phyloP scores from a whole-genome alignment of 2,113 vertebrate genomes.

The Urocolius indicus region DNA sequence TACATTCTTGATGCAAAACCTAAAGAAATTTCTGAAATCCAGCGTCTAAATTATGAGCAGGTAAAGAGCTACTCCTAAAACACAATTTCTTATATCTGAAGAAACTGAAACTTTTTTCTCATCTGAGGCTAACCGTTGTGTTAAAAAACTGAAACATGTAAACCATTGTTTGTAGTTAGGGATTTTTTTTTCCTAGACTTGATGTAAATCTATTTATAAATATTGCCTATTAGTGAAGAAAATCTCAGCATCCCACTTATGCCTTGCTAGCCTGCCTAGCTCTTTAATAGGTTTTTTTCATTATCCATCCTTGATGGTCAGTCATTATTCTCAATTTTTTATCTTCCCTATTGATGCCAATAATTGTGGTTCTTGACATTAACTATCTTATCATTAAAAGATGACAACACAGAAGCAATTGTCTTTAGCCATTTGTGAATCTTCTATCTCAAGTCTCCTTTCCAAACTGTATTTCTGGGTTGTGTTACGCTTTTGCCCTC shows the following conservation, averaged over 20 bases:
- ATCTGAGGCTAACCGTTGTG: neutral
- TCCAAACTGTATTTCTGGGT: neutral
- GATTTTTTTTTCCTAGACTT: neutral
- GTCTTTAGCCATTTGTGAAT: neutral
- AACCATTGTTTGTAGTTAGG: neutral
- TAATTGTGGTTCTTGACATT: neutral
- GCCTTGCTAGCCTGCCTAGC: neutral
- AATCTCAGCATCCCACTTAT: neutral
- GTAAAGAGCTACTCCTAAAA: constrained; percentile 77
- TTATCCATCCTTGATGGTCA: neutral
- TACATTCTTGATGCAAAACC: constrained; percentile 98
- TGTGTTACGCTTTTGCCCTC: neutral
- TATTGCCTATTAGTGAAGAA: neutral
- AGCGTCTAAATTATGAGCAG: constrained; percentile 98
- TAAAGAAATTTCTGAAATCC: constrained; percentile 98
- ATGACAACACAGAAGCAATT: neutral
- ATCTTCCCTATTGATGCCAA: neutral
- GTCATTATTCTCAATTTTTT: neutral
- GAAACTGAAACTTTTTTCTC: neutral
- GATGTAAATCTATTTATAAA: neutral
- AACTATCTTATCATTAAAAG: neutral
- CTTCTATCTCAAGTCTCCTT: neutral
- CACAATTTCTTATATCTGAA: neutral
- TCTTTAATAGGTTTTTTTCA: neutral
- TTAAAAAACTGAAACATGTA: neutral